Evolutionary conservation across 2,113 vertebrate genomes (phyloP), one percentile per base, ranked within the genome.

Genomic region (Tupaia chinensis): DNA sequence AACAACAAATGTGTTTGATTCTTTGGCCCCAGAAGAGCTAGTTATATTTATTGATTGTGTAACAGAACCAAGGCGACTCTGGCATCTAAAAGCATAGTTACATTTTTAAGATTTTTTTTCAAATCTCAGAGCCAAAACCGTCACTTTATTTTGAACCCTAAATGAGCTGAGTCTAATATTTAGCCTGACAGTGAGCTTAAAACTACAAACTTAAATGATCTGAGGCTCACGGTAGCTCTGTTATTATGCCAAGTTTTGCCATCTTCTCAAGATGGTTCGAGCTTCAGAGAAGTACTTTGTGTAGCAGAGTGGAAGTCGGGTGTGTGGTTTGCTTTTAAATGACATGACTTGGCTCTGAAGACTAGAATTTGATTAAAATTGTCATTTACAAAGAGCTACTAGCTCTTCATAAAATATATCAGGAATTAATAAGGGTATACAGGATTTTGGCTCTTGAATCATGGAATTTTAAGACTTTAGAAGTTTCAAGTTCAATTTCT

Each of bases 21-120:
- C 58, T 95, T 93, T 23, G 4, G 15, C 92, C 15, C 61, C 78
- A 86, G 81, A 88, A 95, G 58, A 96, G 85, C 78, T 74, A 94
- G 58, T 86, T 93, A 25, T 68, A 95, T 96, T 94, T 94, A 87
- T 76, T 93, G 66, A 84, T 14, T 44, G 78, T 61, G 81, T 94
- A 95, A 93, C 27, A 82, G 4, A 96, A 95, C 91, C 66, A 93
- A 95, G 80, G 91, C 13, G 25, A 88, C 13, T 78, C 34, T 91
- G 79, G 61, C 29, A 44, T 87, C 29, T 82, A 56, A 96, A 94
- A 93, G 65, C 53, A 54, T 87, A 73, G 58, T 72, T 96, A 53
- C 95, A 61, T 94, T 87, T 56, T 0, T 9, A 17, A 60, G 23
- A 63, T 76, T 44, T 92, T 54, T 91, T 72, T 87, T 82, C 17